Base-by-base conservation (phyloP, 2,113 vertebrate species). In the Mus pahari region DNA sequence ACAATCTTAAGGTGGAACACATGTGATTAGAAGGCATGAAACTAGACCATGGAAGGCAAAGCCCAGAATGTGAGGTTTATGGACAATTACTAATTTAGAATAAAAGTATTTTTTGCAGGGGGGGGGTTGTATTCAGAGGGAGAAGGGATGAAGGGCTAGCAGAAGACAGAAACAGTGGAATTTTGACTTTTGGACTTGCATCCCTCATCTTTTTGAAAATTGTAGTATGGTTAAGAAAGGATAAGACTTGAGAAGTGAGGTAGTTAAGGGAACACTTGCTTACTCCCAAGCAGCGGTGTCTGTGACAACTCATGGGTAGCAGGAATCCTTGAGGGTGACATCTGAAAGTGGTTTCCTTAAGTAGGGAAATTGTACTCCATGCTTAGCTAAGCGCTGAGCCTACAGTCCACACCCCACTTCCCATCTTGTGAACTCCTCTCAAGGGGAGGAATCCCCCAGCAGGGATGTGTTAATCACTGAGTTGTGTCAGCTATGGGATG, bases 151-250 rank as follows among this genome's bases (percentile, higher is more conserved):
- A 24, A 86, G 48, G 10, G 45, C 5, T 33, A 90, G 74, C 1
- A 75, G 79, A 84, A 92, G 70, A 33, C 2, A 55, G 48, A 87
- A 66, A 94, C 24, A 71, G 55, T 48, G 12, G 5, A 75, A 60
- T 50, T 53, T 71, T 70, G 39, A 17, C 53, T 79, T 86, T 36
- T 62, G 24, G 13, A 71, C 73, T 87, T 22, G 10, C 24, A 36
- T 66, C 16, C 20, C 31, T 64, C 22, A 33, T 90, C 7, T 71
- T 28, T 82, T 94, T 94, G 55, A 83, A 96, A 95, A 90, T 86
- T 12, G 31, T 62, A 64, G 4, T 66, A 4, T 58, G 5, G 24
- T 58, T 36, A 75, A 42, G 19, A 91, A 45, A 78, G 48, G 94
- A 26, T 45, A 64, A 75, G 86, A 53, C 5, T 50, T 58, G 50